These are phyloP conservation scores for Salpingus planirostris DNA, from an alignment of 2,888 invertebrate species.

Conservation along the genomic window DNA sequence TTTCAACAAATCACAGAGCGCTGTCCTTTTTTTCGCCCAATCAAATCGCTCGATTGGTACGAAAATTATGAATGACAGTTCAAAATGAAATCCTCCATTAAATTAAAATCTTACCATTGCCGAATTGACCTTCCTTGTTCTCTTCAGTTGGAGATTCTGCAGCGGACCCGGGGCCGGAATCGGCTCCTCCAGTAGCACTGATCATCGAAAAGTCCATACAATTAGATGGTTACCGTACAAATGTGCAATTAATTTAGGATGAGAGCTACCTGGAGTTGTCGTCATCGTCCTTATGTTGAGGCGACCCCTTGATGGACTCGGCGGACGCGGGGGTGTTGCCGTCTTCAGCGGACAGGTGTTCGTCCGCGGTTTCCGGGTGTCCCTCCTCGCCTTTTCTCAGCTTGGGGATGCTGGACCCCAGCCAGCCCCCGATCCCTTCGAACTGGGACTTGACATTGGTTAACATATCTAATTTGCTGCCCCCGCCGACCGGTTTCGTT, in stretches of 20 bases:
- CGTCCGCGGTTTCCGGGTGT: conserved; percentile 25
- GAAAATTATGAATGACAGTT: too few species aligned
- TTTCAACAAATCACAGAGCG: too few species aligned
- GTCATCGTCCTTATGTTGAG: conserved; percentile 60
- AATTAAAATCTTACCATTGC: conserved; percentile 65
- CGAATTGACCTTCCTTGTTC: conserved; percentile 71
- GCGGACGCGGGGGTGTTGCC: conserved; percentile 43
- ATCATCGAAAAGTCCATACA: conserved; percentile 8
- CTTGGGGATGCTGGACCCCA: conserved; percentile 64
- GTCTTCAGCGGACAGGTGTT: conserved; percentile 33
- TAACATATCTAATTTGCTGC: conserved; percentile 67
- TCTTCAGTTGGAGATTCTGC: conserved; percentile 74
- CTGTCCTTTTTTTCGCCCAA: too few species aligned
- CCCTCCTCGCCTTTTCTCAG: conserved; percentile 57
- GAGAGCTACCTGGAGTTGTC: conserved; percentile 70
- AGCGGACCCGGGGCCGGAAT: conserved; percentile 74
- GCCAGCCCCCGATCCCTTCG: conserved; percentile 76
- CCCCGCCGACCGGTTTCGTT: conserved; percentile 47
- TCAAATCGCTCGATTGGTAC: too few species aligned
- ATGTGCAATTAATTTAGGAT: not conserved
- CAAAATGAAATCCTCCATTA: too few species aligned
- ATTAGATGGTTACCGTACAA: conserved; percentile 1
- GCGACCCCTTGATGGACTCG: conserved; percentile 38
- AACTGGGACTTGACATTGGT: conserved; percentile 80
- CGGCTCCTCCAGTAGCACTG: conserved; percentile 87